Conservation (phyloP, 2,113 vertebrate species). For the Oryzias celebensis region DNA sequence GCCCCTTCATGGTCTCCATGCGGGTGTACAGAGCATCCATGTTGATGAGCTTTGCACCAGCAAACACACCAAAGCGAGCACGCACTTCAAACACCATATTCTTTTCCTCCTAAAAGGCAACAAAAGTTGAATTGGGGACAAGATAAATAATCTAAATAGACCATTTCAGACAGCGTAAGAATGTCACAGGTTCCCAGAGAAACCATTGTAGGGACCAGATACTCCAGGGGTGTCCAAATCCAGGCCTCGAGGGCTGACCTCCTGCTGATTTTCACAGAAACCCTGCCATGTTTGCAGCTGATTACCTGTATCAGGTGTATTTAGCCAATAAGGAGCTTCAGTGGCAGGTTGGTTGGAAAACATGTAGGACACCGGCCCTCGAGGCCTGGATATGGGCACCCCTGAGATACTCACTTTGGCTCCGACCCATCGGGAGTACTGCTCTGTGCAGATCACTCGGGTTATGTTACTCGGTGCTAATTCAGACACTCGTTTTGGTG, state of each 20-base stretch:
- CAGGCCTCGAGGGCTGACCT: no score
- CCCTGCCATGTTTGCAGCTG: no score
- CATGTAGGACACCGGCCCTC: no score
- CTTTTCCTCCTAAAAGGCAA: constrained; percentile 82
- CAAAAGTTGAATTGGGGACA: not conserved
- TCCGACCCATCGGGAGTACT: constrained; percentile 92
- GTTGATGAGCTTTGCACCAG: constrained; percentile 90
- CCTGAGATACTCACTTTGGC: constrained; percentile 71
- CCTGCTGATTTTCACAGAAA: no score
- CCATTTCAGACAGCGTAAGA: no score
- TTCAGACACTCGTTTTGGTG: constrained; percentile 88
- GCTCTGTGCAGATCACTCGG: constrained; percentile 97
- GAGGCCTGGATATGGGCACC: no score
- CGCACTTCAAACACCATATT: constrained; percentile 94
- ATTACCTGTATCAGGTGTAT: no score
- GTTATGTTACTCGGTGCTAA: constrained; percentile 88
- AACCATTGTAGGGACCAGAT: not conserved
- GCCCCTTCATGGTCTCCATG: constrained; percentile 92
- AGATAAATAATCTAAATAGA: no score
- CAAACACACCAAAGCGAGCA: constrained; percentile 91
- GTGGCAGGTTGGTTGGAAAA: no score
- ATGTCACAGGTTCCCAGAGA: not conserved
- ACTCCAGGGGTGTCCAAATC: not conserved
- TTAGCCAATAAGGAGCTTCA: no score
- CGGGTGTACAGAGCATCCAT: constrained; percentile 93